Percentiles rank a stretch among this genome's conserved stretches.
Evolutionary conservation across 2,888 invertebrate species (phyloP).

Genomic region (Cantharis lateralis): DNA sequence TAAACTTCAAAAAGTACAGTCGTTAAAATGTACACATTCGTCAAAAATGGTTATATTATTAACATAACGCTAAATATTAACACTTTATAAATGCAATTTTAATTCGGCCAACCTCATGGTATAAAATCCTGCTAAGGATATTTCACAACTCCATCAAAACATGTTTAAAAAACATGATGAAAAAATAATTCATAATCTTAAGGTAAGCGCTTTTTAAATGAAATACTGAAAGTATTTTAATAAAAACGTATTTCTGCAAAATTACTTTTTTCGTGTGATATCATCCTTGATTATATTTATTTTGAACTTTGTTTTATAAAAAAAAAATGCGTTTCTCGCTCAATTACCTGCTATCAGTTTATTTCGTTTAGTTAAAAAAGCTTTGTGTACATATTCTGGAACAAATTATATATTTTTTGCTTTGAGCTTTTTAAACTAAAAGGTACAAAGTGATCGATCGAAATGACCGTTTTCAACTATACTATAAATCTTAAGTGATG

Average conservation of each 20-base stretch:
- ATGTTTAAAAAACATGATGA: background rate
- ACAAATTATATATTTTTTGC: background rate
- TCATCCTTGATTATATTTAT: background rate
- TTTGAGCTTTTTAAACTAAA: background rate
- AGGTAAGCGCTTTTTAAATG: background rate
- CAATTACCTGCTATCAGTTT: background rate
- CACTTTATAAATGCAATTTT: background rate
- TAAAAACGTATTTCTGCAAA: background rate
- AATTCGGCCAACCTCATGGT: background rate
- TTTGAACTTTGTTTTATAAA: background rate
- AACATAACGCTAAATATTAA: background rate
- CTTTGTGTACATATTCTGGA: background rate
- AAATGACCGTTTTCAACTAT: background rate
- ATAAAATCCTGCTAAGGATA: background rate
- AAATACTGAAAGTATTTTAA: background rate
- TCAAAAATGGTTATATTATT: conserved; percentile 6
- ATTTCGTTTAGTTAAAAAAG: background rate
- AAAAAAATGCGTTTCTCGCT: background rate
- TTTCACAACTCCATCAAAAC: background rate
- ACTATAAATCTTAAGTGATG: background rate
- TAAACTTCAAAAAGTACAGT: conserved; percentile 10
- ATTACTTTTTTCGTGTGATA: background rate
- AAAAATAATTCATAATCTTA: background rate
- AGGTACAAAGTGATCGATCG: background rate
- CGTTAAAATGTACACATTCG: conserved; percentile 8